These are phyloP conservation scores for Bovichtus variegatus DNA, from an alignment of 2,797 vertebrate species.

Conservation along the genomic window DNA sequence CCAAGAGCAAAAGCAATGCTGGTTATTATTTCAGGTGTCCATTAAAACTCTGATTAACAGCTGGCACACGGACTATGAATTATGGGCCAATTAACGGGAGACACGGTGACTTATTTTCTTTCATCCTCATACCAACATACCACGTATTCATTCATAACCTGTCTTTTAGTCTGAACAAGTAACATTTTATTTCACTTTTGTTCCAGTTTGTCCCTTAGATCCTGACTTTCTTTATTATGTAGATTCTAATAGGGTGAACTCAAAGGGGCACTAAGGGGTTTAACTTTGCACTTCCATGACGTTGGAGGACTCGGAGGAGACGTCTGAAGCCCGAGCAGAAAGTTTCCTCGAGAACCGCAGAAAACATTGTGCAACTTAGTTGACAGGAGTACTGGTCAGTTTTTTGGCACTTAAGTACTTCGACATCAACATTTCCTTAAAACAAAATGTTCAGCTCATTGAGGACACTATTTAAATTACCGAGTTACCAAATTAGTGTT, in stretches of 20 bases:
- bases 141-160: background rate
- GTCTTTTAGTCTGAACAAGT: background rate
- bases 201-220: background rate
- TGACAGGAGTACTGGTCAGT: background rate
- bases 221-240: background rate
- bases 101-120: background rate
- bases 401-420: background rate
- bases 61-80: background rate
- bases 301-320: background rate
- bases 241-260: background rate
- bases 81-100: background rate
- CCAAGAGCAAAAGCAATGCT: accelerated
- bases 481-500: too few species aligned
- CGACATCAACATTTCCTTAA: background rate
- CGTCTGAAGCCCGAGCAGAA: background rate
- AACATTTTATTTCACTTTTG: background rate
- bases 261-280: background rate
- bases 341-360: background rate
- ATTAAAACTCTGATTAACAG: constrained; percentile 1
- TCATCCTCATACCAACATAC: background rate
- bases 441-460: background rate
- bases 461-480: background rate
- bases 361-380: background rate
- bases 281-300: background rate
- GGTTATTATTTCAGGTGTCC: background rate